These are phyloP conservation scores for Phrynocephalus versicolor DNA, from an alignment of 2,113 vertebrate species.

Conservation along the genomic window DNA sequence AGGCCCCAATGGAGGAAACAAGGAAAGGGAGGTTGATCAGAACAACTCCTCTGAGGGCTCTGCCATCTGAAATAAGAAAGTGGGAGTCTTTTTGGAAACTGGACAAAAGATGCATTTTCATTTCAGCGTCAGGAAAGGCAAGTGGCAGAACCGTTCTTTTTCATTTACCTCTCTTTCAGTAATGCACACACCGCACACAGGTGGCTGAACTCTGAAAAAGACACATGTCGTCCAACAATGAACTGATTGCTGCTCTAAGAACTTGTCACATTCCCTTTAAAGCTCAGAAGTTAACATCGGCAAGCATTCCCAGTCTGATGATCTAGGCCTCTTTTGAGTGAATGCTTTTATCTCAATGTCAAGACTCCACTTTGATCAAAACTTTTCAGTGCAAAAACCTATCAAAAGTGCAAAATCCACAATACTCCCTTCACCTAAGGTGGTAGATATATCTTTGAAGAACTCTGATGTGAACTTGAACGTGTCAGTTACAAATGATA, in stretches of 20 bases:
- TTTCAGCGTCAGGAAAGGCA: not conserved
- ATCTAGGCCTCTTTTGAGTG: not conserved
- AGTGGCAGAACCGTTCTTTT: not conserved
- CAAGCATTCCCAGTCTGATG: slow-evolving; percentile 15
- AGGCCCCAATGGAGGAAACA: not conserved
- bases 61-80: not conserved
- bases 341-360: slow-evolving; percentile 9
- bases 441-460: slow-evolving; percentile 24
- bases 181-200: not conserved
- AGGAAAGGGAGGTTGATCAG: not conserved
- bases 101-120: not conserved
- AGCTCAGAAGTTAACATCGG: not conserved
- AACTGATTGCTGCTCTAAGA: slow-evolving; percentile 21
- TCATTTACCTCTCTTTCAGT: slow-evolving; percentile 19
- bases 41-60: not conserved
- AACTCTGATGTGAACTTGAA: not conserved
- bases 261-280: slow-evolving; percentile 16
- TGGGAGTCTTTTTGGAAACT: not conserved
- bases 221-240: not conserved
- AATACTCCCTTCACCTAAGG: slow-evolving; percentile 17
- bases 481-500: not conserved
- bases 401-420: slow-evolving; percentile 28
- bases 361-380: slow-evolving; percentile 13
- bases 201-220: slow-evolving; percentile 21
- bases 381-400: slow-evolving; percentile 11